Percentiles rank a stretch among this genome's conserved stretches.
These are phyloP conservation scores for Poeciliopsis paucimaculata DNA, from an alignment of 2,797 vertebrate genomes.

Conservation along the genomic window DNA sequence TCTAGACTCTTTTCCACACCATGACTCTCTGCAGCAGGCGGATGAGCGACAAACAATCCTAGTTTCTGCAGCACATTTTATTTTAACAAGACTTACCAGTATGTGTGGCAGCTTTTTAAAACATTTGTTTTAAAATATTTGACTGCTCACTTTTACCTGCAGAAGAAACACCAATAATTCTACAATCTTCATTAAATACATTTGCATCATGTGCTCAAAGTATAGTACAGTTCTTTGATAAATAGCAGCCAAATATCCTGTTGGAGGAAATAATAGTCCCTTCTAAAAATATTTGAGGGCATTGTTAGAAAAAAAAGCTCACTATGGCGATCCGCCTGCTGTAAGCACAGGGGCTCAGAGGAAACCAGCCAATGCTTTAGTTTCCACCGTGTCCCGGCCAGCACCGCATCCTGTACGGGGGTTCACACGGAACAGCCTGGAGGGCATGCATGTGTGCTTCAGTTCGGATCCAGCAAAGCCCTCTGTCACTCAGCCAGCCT, in stretches of 20 bases:
- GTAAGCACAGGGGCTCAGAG: slow-evolving; percentile 62
- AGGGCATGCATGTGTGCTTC: slow-evolving; percentile 72
- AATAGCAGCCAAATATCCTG: slow-evolving; percentile 5
- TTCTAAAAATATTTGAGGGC: slow-evolving; percentile 10
- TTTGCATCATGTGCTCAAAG: background rate
- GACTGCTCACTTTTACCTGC: background rate
- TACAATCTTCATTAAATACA: background rate
- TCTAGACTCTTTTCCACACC: slow-evolving; percentile 21
- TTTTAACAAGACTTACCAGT: background rate
- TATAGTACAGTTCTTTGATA: background rate
- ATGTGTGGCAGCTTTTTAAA: background rate
- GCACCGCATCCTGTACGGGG: slow-evolving; percentile 72
- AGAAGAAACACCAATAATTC: background rate
- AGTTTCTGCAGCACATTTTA: background rate
- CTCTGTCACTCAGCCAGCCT: slow-evolving; percentile 35
- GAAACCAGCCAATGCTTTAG: slow-evolving; percentile 71
- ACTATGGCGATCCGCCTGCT: slow-evolving; percentile 30
- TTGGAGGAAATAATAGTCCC: background rate
- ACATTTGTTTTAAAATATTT: background rate
- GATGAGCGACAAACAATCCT: background rate
- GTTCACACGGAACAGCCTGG: slow-evolving; percentile 72
- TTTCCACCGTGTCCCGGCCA: slow-evolving; percentile 69
- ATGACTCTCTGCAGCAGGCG: background rate
- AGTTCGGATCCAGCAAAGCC: slow-evolving; percentile 50
- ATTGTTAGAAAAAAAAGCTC: slow-evolving; percentile 35